phyloP scores from a whole-genome alignment of 2,888 invertebrate species.

The Pheosia tremula region DNA sequence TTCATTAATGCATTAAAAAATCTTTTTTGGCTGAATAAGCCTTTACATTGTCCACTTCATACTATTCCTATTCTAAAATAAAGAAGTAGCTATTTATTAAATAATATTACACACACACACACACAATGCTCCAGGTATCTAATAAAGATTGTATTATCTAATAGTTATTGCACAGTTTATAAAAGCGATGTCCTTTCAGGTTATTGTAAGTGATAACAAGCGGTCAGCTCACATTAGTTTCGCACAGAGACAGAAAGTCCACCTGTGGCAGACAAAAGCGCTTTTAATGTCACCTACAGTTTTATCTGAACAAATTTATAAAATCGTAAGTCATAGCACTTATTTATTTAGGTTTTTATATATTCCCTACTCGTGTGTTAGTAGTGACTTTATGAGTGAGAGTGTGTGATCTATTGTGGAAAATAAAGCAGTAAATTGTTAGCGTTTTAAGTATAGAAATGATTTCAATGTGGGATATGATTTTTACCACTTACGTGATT shows the following conservation, averaged over 20 bases:
- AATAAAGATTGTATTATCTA: too few relatives aligned
- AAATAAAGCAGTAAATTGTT: not conserved
- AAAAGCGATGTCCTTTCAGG: too few relatives aligned
- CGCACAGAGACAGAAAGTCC: slow-evolving; percentile 24
- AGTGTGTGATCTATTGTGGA: not conserved
- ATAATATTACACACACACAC: too few relatives aligned
- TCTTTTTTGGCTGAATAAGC: too few relatives aligned
- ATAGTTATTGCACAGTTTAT: too few relatives aligned
- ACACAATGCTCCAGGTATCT: too few relatives aligned
- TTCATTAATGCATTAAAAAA: too few relatives aligned
- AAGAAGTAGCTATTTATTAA: too few relatives aligned
- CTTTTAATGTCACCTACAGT: slow-evolving; percentile 35
- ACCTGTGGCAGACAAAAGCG: slow-evolving; percentile 31
- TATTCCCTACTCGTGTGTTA: slow-evolving; percentile 19
- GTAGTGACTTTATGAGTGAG: not conserved
- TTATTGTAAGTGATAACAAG: slow-evolving; percentile 23
- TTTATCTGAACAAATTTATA: slow-evolving; percentile 43
- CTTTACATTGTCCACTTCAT: too few relatives aligned
- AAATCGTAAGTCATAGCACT: slow-evolving; percentile 27
- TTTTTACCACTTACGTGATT: not conserved
- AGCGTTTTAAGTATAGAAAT: not conserved
- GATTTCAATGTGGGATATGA: too few relatives aligned
- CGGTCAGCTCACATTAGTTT: slow-evolving; percentile 20
- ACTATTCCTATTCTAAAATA: too few relatives aligned
- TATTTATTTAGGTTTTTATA: slow-evolving; percentile 40